These are phyloP conservation scores for Lepidocyrtinus sp. DNA, from an alignment of 2,888 invertebrate species.

Conservation along the genomic window DNA sequence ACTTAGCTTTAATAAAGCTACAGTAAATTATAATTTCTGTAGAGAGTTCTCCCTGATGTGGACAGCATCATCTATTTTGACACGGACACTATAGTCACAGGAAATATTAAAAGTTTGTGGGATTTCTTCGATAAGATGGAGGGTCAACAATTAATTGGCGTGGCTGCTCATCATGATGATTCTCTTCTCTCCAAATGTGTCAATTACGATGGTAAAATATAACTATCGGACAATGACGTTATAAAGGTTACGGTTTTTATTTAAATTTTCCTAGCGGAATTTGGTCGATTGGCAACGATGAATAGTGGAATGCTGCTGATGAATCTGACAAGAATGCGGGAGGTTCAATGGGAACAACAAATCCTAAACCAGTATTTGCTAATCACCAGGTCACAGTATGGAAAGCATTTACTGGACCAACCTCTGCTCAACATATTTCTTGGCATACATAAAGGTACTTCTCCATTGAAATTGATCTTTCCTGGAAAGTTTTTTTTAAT, in stretches of 20 bases:
- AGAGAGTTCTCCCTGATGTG: not conserved
- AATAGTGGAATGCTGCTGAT: conserved; percentile 37
- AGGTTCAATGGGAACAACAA: conserved; percentile 16
- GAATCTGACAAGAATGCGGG: conserved; percentile 34
- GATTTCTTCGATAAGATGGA: not conserved
- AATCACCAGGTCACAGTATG: not conserved
- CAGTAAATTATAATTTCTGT: no score
- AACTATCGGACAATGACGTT: not conserved
- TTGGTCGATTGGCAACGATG: not conserved
- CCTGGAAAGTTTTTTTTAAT: not conserved
- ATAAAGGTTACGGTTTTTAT: not conserved
- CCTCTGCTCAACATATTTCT: not conserved
- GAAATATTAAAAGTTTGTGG: conserved; percentile 28
- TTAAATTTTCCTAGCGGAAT: not conserved
- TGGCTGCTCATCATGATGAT: no score
- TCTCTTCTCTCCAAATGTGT: no score
- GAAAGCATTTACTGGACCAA: not conserved
- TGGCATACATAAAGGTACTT: not conserved
- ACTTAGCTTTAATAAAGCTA: no score
- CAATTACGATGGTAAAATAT: no score
- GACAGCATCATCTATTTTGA: not conserved
- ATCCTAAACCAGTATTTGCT: no score
- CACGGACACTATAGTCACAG: conserved; percentile 28
- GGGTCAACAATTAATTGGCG: conserved; percentile 7
- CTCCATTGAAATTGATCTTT: not conserved